Conservation (phyloP, 2,113 vertebrate species). For the Ammodytes dubius region DNA sequence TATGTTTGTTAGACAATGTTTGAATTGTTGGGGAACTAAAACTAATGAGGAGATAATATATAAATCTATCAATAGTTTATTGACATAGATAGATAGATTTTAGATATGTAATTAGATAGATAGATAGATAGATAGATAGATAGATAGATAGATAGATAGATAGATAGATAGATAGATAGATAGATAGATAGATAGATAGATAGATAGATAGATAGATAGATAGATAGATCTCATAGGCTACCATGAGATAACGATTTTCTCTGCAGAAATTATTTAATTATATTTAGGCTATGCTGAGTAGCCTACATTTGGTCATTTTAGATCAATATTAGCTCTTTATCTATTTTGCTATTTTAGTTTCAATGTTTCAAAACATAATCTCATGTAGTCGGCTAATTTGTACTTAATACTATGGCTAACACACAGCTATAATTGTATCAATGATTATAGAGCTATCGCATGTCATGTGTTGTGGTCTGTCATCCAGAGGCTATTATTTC, state of each 20-base stretch:
- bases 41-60: no score
- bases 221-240: no score
- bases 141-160: no score
- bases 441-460: constrained; percentile 13
- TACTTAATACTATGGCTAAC: neutral
- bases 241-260: no score
- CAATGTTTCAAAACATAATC: neutral
- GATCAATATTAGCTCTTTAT: neutral
- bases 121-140: no score
- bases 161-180: no score
- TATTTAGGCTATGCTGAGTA: neutral
- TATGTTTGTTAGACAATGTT: no score
- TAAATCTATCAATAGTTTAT: constrained; percentile 4
- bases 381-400: neutral
- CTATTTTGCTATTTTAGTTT: neutral
- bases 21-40: no score
- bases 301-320: neutral
- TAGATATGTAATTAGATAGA: no score
- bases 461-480: constrained; percentile 9
- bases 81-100: no score
- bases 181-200: no score
- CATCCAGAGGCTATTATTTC: constrained; percentile 20
- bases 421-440: neutral
- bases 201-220: no score
- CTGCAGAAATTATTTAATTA: neutral